A percentile compares a stretch with the other conserved stretches of the same genome.
phyloP scores from a whole-genome alignment of 2,113 vertebrate genomes.

The Trematomus loennbergii region DNA sequence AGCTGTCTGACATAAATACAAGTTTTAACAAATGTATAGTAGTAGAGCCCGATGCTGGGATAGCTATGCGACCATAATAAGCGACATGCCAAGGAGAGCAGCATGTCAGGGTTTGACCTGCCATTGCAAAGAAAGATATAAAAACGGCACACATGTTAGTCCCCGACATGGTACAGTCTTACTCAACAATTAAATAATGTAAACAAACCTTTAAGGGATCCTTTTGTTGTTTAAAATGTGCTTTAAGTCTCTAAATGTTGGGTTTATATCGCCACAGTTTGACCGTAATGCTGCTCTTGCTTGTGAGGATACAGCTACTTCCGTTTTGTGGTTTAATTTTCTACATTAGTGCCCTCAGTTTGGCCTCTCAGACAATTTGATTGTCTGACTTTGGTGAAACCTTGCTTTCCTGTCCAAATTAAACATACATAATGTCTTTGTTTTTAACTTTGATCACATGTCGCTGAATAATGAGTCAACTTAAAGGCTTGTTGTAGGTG shows the following conservation, averaged over 20 bases:
- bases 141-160: not conserved
- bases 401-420: accelerated
- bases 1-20: too few species aligned
- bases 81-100: conserved; percentile 17
- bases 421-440: accelerated
- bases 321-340: not conserved
- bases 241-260: not conserved
- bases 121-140: not conserved
- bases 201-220: conserved; percentile 50
- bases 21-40: not conserved
- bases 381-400: not conserved
- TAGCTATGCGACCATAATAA: not conserved
- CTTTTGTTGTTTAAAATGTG: not conserved
- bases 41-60: not conserved
- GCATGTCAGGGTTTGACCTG: conserved; percentile 23
- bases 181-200: not conserved
- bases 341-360: accelerated
- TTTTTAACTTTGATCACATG: accelerated
- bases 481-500: accelerated
- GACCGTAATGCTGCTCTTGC: not conserved
- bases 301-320: conserved; percentile 1
- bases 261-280: conserved; percentile 19
- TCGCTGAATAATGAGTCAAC: too few species aligned
- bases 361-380: not conserved
- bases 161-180: accelerated